Evolutionary conservation across 2,797 vertebrate genomes (phyloP).

Genomic region (Chrosomus eos): DNA sequence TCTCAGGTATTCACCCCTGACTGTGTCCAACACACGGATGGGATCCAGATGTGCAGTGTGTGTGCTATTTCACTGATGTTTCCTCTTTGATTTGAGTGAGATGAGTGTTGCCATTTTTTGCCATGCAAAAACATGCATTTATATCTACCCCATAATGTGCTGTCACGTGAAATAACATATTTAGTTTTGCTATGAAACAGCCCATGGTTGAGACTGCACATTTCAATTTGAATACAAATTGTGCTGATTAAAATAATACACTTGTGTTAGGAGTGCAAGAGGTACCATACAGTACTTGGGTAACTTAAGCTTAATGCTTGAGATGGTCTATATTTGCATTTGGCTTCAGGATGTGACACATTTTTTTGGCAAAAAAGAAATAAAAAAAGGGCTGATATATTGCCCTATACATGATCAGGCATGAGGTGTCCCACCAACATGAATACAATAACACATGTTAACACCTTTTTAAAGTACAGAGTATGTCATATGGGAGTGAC

Average conservation of each 20-base stretch:
- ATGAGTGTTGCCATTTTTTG: constrained; percentile 4
- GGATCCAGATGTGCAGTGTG: constrained; percentile 71
- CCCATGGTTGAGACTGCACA: neutral
- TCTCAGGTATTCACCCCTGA: constrained; percentile 69
- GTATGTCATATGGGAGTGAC: neutral
- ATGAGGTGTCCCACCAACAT: neutral
- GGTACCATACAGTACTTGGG: neutral
- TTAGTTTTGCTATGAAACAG: neutral
- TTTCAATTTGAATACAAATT: neutral
- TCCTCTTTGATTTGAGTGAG: constrained; percentile 7
- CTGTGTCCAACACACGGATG: constrained; percentile 61
- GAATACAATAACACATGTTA: neutral
- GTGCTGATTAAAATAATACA: neutral
- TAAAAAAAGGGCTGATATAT: neutral
- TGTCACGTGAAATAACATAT: neutral
- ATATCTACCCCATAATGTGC: neutral
- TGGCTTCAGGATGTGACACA: neutral
- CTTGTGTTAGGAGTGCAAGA: neutral
- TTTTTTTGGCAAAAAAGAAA: too few relatives aligned
- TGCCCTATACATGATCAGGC: neutral
- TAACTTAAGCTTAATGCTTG: neutral
- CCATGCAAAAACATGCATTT: neutral
- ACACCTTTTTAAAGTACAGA: neutral
- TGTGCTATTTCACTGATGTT: constrained; percentile 15
- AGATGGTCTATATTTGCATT: neutral